Conservation (phyloP, 2,797 vertebrate species). For the Austrolebias charrua region DNA sequence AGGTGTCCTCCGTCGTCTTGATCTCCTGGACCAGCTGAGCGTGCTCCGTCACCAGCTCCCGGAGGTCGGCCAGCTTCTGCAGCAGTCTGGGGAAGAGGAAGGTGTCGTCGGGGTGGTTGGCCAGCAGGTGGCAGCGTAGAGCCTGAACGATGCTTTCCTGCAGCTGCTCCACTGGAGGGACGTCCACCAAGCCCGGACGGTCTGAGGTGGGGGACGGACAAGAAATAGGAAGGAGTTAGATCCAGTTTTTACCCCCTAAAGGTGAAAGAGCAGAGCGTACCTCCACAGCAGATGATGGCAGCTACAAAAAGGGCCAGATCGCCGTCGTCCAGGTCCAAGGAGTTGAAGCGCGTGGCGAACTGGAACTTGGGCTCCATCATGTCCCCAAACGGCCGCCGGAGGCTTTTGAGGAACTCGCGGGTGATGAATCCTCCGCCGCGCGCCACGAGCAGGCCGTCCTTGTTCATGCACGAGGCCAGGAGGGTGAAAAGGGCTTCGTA, state of each 20-base stretch:
- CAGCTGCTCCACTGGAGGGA: slow-evolving; percentile 87
- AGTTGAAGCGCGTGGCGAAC: slow-evolving; percentile 95
- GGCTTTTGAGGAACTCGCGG: slow-evolving; percentile 93
- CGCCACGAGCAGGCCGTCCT: slow-evolving; percentile 92
- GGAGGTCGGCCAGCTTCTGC: slow-evolving; percentile 93
- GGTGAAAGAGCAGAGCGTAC: slow-evolving; percentile 64
- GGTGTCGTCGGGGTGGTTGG: slow-evolving; percentile 86
- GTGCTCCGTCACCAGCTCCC: slow-evolving; percentile 94
- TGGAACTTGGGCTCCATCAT: slow-evolving; percentile 99
- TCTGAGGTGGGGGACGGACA: slow-evolving; percentile 69
- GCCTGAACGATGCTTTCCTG: slow-evolving; percentile 92
- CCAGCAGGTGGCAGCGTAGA: slow-evolving; percentile 89
- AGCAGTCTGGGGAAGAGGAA: slow-evolving; percentile 94
- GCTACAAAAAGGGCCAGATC: slow-evolving; percentile 95
- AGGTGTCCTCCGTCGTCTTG: slow-evolving; percentile 89
- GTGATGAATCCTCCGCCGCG: slow-evolving; percentile 93
- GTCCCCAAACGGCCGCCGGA: slow-evolving; percentile 92
- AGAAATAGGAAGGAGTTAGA: background rate
- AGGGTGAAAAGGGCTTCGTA: slow-evolving; percentile 95
- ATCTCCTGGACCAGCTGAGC: slow-evolving; percentile 93
- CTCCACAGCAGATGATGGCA: slow-evolving; percentile 96
- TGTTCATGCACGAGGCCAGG: slow-evolving; percentile 96
- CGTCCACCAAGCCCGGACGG: slow-evolving; percentile 89
- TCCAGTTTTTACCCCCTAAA: background rate
- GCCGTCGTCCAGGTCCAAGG: slow-evolving; percentile 91